phyloP scores from a whole-genome alignment of 1,140 invertebrate species.

The Drosophila biarmipes region DNA sequence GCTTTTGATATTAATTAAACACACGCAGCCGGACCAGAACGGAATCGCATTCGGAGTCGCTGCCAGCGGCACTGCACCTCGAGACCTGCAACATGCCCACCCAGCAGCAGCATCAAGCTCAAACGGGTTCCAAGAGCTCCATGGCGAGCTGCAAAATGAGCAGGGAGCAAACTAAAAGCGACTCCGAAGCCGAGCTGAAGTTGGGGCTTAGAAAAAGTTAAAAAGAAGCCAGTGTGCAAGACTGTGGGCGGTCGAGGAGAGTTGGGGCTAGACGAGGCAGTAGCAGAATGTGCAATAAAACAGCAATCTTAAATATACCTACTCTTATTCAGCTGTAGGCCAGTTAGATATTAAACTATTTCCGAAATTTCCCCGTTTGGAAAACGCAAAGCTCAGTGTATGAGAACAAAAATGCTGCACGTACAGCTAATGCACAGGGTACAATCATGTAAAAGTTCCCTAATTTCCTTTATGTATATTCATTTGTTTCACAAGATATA shows the following conservation, averaged over 20 bases:
- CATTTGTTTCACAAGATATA: too few relatives aligned
- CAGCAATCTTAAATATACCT: too few relatives aligned
- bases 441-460: too few relatives aligned
- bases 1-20: constrained; percentile 78
- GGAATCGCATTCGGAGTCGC: constrained; percentile 19
- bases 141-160: constrained; percentile 24
- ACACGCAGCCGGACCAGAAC: constrained; percentile 54
- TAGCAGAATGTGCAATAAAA: too few relatives aligned
- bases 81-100: constrained; percentile 63
- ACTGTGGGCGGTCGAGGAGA: constrained; percentile 3
- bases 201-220: constrained; percentile 10
- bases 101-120: constrained; percentile 30
- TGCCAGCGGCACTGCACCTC: constrained; percentile 32
- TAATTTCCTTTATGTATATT: too few relatives aligned
- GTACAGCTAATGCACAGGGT: too few relatives aligned
- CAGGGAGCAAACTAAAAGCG: constrained; percentile 24
- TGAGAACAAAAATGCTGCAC: too few relatives aligned
- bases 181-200: constrained; percentile 4
- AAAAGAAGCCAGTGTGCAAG: constrained; percentile 13
- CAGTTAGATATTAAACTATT: too few relatives aligned
- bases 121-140: constrained; percentile 65
- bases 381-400: too few relatives aligned
- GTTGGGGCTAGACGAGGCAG: background rate
- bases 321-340: too few relatives aligned
- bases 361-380: too few relatives aligned